Conservation (phyloP, 2,113 vertebrate genomes). For the Trematocara zebra region DNA sequence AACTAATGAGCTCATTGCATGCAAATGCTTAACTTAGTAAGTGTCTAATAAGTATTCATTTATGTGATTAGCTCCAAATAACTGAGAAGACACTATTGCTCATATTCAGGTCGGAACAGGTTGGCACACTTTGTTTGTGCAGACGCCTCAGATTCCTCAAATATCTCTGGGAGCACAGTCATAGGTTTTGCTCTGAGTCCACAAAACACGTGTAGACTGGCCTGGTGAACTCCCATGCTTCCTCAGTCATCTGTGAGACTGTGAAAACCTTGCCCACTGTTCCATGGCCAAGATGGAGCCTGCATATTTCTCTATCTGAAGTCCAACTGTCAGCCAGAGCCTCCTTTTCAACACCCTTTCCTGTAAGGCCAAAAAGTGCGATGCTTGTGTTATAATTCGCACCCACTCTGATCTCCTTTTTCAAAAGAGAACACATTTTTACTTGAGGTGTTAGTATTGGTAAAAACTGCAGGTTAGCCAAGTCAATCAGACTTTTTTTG, state of each 20-base stretch:
- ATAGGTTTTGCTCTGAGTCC: not conserved
- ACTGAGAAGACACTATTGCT: conserved; percentile 20
- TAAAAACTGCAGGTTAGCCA: not conserved
- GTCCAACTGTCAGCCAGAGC: not conserved
- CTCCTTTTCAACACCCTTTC: not conserved
- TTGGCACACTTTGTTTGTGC: not conserved
- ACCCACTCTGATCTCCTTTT: not conserved
- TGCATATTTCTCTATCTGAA: not conserved
- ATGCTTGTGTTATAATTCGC: not conserved
- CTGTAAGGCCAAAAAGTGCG: not conserved
- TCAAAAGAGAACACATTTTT: not conserved
- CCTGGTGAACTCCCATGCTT: not conserved
- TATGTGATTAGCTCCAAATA: conserved; percentile 32
- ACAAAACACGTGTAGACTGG: not conserved
- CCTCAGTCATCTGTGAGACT: not conserved
- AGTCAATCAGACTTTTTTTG: not conserved
- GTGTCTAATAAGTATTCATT: conserved; percentile 45
- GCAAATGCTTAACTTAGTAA: conserved; percentile 32
- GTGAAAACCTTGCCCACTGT: not conserved
- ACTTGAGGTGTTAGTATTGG: not conserved
- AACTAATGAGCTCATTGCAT: conserved; percentile 43
- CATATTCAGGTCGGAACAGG: not conserved
- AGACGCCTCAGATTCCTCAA: not conserved
- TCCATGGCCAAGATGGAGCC: not conserved
- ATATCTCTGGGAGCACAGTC: not conserved